Percentiles rank a stretch among this genome's conserved stretches.
phyloP scores from a whole-genome alignment of 2,888 invertebrate species.

The Tanypteryx hageni region DNA sequence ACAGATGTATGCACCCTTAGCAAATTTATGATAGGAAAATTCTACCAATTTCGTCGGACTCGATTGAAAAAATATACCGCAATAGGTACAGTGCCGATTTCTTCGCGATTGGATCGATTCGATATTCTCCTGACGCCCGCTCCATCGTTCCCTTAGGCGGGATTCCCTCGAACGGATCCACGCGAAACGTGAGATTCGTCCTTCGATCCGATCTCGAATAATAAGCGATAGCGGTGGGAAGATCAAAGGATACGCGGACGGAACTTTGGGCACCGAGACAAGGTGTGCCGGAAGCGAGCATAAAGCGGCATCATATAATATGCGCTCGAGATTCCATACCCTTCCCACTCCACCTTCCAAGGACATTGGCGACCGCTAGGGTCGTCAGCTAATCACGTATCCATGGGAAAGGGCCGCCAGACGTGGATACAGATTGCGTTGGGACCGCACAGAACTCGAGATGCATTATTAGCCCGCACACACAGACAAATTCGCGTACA shows the following conservation, averaged over 20 bases:
- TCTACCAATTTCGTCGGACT: too few relatives aligned
- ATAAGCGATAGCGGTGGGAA: neutral
- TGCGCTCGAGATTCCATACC: neutral
- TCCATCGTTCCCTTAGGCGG: too few relatives aligned
- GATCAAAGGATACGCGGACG: neutral
- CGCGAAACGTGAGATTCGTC: neutral
- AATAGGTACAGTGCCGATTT: too few relatives aligned
- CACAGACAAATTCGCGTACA: neutral
- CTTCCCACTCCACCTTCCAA: neutral
- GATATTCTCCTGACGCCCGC: too few relatives aligned
- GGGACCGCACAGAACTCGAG: neutral
- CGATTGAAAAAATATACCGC: too few relatives aligned
- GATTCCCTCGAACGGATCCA: neutral
- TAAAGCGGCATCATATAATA: neutral
- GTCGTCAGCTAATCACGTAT: neutral
- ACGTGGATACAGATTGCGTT: neutral
- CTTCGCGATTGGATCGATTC: too few relatives aligned
- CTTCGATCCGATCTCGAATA: neutral
- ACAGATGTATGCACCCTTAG: too few relatives aligned
- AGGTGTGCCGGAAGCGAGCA: neutral
- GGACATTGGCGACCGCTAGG: neutral
- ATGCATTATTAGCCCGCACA: slow-evolving; percentile 9
- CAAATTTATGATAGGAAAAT: too few relatives aligned
- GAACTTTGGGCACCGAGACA: neutral
- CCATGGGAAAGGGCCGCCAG: neutral